Base-by-base conservation (phyloP, 2,888 invertebrate species). In the Schizaphis graminum region DNA sequence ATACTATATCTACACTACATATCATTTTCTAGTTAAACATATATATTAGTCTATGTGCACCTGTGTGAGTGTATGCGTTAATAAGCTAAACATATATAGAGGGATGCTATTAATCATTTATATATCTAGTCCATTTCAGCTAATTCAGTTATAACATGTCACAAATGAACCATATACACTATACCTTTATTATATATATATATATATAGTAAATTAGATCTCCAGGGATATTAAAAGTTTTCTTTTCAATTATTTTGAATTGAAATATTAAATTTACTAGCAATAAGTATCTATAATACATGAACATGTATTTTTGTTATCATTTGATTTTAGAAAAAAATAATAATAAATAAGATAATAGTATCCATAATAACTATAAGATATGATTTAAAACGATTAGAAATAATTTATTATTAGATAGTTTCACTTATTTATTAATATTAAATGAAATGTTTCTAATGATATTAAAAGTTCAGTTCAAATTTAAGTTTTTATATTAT, bases 21-120 rank as follows among this genome's bases (percentile, higher is more conserved):
- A 11, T 86, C 5, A 86, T 86, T 47, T 28, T 28, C 28, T 86
- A 35, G 7, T 77, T 8, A 67, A 16, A 47, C 1, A n/a, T 16
- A 28, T 47, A n/a, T 86, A 86, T 86, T 47, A 47, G 11, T 47
- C 28, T 28, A n/a, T n/a, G 57, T 7, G 57, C 44, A 44, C 10
- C 0, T 44, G 16, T 16, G 41, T 0, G 44, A 16, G 61, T 44
- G 21, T 3, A 11, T 47, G 16, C 16, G 89, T 61, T 44, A 61
- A n/a, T 67, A 47, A 90, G 61, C 44, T n/a, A 47, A 47, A 44
- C 61, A 53, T 21, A 47, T 21, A 61, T 77, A 35, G 35, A 35
- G 35, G 89, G 61, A 61, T 61, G 41, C 47, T 49, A 67, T 90
- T 90, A 67, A 67, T 90, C 67, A 91, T 67, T 91, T 61, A 61